A percentile compares a stretch with the other conserved stretches of the same genome.
These are phyloP conservation scores for Nettapus auritus DNA, from an alignment of 2,113 vertebrate genomes.

Conservation along the genomic window DNA sequence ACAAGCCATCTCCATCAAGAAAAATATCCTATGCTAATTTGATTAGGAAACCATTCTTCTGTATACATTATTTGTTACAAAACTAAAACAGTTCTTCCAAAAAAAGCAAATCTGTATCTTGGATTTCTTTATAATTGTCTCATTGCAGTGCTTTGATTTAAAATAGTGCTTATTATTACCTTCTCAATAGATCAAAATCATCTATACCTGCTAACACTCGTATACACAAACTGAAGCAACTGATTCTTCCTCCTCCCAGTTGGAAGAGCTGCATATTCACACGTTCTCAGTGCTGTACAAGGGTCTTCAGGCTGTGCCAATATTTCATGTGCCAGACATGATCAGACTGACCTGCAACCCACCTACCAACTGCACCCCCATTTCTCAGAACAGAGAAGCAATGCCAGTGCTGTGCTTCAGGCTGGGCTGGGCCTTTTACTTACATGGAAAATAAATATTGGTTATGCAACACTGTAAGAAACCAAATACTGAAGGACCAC, in stretches of 20 bases:
- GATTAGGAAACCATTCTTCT: background rate
- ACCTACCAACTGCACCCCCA: accelerated
- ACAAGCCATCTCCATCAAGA: background rate
- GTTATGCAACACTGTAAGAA: background rate
- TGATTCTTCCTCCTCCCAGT: background rate
- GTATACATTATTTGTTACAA: background rate
- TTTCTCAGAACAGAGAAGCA: background rate
- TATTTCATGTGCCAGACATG: accelerated
- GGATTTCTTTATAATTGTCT: background rate
- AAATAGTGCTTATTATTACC: background rate
- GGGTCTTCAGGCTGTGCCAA: background rate
- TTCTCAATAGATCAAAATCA: background rate
- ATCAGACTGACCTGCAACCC: accelerated
- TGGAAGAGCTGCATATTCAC: background rate
- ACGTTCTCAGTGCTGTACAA: background rate
- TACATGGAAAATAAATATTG: background rate
- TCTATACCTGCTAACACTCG: background rate
- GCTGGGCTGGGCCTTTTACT: background rate
- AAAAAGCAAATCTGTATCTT: background rate
- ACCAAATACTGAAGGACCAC: background rate
- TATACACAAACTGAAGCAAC: background rate
- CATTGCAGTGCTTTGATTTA: background rate
- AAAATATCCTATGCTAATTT: background rate
- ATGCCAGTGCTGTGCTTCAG: background rate
- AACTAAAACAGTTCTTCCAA: background rate